Conservation (phyloP, 2,113 vertebrate species). For the Haemorhous mexicanus region DNA sequence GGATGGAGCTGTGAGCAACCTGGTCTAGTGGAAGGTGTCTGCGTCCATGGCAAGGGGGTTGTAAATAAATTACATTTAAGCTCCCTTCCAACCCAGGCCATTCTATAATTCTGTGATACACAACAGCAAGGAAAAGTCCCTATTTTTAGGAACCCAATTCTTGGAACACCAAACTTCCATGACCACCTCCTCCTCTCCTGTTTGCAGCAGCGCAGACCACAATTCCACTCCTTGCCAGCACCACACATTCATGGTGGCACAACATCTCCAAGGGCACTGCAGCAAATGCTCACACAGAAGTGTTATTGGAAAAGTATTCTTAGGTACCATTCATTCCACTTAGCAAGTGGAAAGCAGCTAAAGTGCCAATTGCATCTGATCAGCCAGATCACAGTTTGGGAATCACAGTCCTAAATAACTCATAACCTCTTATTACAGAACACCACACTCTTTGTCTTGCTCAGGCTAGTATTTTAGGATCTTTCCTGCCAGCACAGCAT, state of each 20-base stretch:
- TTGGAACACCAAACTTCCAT: background rate
- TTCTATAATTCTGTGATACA: background rate
- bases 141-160: background rate
- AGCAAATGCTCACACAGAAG: background rate
- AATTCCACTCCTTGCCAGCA: background rate
- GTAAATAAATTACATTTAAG: background rate
- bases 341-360: background rate
- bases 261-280: background rate
- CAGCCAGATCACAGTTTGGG: background rate
- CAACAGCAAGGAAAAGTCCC: background rate
- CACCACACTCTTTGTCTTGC: background rate
- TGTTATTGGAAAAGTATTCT: background rate
- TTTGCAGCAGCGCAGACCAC: background rate
- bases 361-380: background rate
- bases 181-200: background rate
- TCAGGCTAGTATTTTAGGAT: background rate
- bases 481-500: background rate
- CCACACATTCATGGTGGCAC: background rate
- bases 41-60: background rate
- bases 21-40: background rate
- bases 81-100: background rate
- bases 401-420: conserved; percentile 25
- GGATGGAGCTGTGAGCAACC: background rate
- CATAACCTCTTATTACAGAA: background rate
- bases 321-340: background rate